Conservation (phyloP, 2,888 invertebrate species). For the Cantharis lateralis region DNA sequence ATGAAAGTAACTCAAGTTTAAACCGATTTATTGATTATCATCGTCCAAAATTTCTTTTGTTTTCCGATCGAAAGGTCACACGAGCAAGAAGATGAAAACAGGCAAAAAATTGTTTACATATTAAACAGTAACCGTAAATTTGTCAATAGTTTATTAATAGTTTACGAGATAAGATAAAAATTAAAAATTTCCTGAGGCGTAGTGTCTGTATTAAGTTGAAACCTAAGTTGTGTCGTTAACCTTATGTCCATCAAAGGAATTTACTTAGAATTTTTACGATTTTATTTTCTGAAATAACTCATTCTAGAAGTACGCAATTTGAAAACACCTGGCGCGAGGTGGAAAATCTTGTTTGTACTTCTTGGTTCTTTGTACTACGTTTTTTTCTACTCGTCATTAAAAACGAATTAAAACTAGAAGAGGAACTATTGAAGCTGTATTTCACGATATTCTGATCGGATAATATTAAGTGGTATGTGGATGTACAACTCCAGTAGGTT, state of each 20-base stretch:
- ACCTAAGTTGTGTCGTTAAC: not conserved
- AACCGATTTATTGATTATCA: not conserved
- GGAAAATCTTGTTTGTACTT: not conserved
- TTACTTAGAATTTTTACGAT: not conserved
- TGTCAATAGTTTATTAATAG: constrained; percentile 1
- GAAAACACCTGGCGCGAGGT: not conserved
- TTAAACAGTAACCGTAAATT: not conserved
- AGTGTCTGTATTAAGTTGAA: not conserved
- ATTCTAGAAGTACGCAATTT: not conserved
- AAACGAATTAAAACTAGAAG: not conserved
- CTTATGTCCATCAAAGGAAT: not conserved
- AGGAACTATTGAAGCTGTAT: not conserved
- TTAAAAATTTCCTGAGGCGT: not conserved
- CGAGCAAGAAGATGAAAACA: not conserved
- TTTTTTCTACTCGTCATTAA: not conserved
- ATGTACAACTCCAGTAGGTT: not conserved
- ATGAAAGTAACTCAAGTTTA: not conserved
- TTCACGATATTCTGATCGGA: not conserved
- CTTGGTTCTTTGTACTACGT: not conserved
- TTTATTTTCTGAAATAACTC: not conserved
- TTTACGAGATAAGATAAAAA: not conserved
- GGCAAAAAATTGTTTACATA: constrained; percentile 1
- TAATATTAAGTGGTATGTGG: not conserved
- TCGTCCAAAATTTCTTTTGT: not conserved
- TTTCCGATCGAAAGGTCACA: not conserved